Base-by-base conservation (phyloP, 2,113 vertebrate species). In the Acanthochromis polyacanthus region DNA sequence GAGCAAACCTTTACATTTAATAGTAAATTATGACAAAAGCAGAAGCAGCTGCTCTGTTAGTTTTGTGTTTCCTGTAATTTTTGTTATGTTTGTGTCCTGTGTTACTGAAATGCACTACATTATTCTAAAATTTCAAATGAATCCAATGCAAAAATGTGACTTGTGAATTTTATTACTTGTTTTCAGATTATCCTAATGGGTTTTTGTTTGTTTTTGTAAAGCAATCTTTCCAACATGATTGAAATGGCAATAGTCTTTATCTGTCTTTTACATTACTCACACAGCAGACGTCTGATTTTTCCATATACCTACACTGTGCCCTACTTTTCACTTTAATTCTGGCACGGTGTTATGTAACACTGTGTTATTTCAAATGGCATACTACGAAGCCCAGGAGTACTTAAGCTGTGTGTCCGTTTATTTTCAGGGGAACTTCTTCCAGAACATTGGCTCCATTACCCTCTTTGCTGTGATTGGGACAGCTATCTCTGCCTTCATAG, bases 391-490 rank as follows among this genome's bases (percentile, higher is more conserved):
- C 30, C 11, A 69, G 63, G 25, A 58, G 65, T 64, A 58, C 63
- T 50, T 48, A 63, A 30, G 23, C 16, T 53, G 19, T 78, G 5
- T 78, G 56, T 75, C 9, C 52, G 12, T 84, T 45, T 91, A 10
- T 71, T 20, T 86, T 76, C 51, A 99, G 98, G 98, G 98, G 68
- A 99, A 99, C 92, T 99, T 99, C 93, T 99, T 99, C 89, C 98
- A 99, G 90, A 99, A 99, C 87, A 99, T 99, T 5, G 98, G 98
- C 62, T 99, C 98, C 89, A 99, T 99, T 91, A 96, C 96, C 10
- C 94, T 99, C 0, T 99, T 99, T 88, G 97, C 98, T 83, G 98
- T 99, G 15, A 96, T 99, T 80, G 98, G 98, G 62, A 99, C 98
- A 2, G 96, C 96, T 4, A 97, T 99, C 89, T 99, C 98, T 1